A percentile compares a stretch with the other conserved stretches of the same genome.
phyloP scores from a whole-genome alignment of 2,797 vertebrate genomes.

The Delichon dasypus region DNA sequence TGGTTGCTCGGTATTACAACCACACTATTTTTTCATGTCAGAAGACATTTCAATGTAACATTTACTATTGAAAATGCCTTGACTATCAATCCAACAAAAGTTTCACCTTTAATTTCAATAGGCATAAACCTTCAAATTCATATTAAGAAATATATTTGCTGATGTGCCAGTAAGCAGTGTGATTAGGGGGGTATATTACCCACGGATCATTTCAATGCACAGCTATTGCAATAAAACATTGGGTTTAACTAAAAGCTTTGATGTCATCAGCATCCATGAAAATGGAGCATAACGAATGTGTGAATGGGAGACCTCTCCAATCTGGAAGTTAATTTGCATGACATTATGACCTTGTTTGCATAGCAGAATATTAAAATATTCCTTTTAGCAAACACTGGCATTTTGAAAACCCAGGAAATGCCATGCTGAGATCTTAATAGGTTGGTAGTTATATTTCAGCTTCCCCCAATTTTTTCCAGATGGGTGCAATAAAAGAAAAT shows the following conservation, averaged over 20 bases:
- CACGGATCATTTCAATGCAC: neutral
- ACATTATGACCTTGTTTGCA: constrained; percentile 65
- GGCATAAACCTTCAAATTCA: neutral
- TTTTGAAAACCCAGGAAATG: constrained; percentile 49
- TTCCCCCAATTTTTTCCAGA: constrained; percentile 16
- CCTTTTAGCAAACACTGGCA: constrained; percentile 17
- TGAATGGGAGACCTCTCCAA: constrained; percentile 59
- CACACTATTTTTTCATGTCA: neutral
- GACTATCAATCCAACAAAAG: neutral
- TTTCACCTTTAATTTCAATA: neutral
- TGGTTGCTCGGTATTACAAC: neutral
- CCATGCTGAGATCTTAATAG: neutral
- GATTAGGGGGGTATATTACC: neutral
- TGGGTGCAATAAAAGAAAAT: neutral
- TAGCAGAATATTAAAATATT: constrained; percentile 57
- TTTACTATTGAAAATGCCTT: neutral
- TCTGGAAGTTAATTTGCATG: constrained; percentile 62
- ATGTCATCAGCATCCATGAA: constrained; percentile 49
- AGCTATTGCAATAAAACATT: neutral
- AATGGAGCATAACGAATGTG: constrained; percentile 40
- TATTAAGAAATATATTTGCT: neutral
- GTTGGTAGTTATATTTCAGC: constrained; percentile 9
- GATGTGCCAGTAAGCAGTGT: neutral
- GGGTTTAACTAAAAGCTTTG: constrained; percentile 40
- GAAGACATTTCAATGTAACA: neutral